Base-by-base conservation (phyloP, 2,888 invertebrate genomes). In the Bombyx huttoni region DNA sequence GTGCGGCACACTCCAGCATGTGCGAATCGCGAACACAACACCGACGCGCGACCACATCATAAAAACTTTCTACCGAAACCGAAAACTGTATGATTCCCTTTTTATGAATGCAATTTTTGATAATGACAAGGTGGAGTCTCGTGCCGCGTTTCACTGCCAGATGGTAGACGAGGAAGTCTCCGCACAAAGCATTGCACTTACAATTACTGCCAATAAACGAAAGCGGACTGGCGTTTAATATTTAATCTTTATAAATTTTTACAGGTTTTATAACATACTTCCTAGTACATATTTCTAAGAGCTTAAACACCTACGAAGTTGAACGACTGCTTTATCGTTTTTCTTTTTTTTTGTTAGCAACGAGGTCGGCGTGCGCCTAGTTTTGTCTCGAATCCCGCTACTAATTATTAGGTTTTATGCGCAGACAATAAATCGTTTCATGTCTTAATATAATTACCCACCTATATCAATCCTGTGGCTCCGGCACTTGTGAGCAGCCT, bases 121-220 rank as follows among this genome's bases (percentile, higher is more conserved):
- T 77, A 76, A 82, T 80, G 70, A 78, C 70, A 78, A 75, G 74
- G 75, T 78, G 75, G 73, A 66, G 66, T 67, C 62, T 68, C 70
- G 66, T 68, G 70, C 68, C 64, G 63, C 67, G 78, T 82, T 82
- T 82, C 81, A 61, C 78, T 70, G 76, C 66, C 86, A 87, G 83
- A 73, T 86, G 87, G 75, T 57, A 62, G 58, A 80, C 67, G 73
- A 79, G 83, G 81, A 85, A 83, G 81, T 78, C 8, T 3, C 61
- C 60, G 56, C 64, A 77, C 75, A 81, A 78, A 71, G 65, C 65
- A 61, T 52, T 57, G 54, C 58, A 58, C 64, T 58, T 66, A 68
- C 65, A 64, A 71, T 78, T 78, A 75, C 78, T 74, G 75, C 74
- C 75, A 72, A 84, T 80, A 79, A 75, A 77, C 63, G 66, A 69